These are phyloP conservation scores for Ceratina australensis DNA, from an alignment of 1,140 invertebrate species.

Conservation along the genomic window DNA sequence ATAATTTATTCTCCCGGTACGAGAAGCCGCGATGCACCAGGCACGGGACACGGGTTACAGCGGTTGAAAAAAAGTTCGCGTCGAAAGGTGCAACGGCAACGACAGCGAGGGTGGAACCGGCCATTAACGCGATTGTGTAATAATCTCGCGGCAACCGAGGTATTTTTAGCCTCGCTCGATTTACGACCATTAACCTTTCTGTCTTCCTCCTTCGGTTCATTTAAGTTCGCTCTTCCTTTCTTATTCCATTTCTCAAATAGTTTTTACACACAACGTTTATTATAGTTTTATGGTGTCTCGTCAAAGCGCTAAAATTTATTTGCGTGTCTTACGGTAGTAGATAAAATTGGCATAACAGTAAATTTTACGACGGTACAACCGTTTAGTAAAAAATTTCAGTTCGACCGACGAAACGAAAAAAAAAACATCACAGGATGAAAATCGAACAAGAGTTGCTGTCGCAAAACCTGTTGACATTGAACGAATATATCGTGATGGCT, in stretches of 20 bases:
- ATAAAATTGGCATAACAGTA: too few species aligned
- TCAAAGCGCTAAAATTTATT: too few species aligned
- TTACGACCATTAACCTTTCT: conserved; percentile 5
- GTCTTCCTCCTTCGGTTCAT: too few species aligned
- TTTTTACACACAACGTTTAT: neutral
- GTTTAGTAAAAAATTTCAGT: too few species aligned
- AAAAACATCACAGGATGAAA: too few species aligned
- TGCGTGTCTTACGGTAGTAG: too few species aligned
- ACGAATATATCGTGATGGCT: neutral
- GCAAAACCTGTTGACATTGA: neutral
- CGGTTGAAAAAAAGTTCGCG: conserved; percentile 19
- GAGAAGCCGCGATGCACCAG: neutral
- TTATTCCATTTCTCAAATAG: neutral
- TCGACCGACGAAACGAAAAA: too few species aligned
- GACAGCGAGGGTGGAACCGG: conserved; percentile 9
- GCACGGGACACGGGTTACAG: neutral
- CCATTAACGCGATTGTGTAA: conserved; percentile 40
- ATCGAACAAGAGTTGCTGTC: too few species aligned
- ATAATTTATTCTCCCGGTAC: conserved; percentile 28
- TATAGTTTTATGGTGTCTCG: neutral
- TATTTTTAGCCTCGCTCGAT: conserved; percentile 34
- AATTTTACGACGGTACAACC: too few species aligned
- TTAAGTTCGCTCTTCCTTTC: neutral
- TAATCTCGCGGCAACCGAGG: neutral
- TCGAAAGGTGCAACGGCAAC: conserved; percentile 21